Base-by-base conservation (phyloP, 2,888 invertebrate species). In the Drosophila borealis region DNA sequence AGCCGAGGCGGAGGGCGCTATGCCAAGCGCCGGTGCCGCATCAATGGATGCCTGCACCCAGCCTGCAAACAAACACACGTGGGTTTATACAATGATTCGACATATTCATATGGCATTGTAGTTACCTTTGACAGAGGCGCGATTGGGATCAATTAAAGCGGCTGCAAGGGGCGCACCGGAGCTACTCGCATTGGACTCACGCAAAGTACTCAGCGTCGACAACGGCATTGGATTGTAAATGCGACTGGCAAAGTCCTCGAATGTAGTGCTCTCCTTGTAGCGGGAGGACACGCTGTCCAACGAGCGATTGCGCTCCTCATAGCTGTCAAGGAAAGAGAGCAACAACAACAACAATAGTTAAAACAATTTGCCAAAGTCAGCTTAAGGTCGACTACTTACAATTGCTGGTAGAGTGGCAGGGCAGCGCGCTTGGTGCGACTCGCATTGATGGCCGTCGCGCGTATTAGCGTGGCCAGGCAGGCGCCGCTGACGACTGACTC, bases 361-460 rank as follows among this genome's bases (percentile, higher is more conserved):
- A 17, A 33, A 29, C 4, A 4, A 17, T 41, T 17, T 4, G 9
- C 9, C 5, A 9, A 29, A 29, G 17, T 4, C 1, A 5, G 29
- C 13, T 29, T 36, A 29, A 53, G 36, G 44, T 4, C 36, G 29
- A 29, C 21, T 19, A 93, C 95, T 94, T 94, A 97, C 96, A 96
- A 97, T 92, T 98, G 97, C 93, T 97, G 97, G 93, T 97, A 98
- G 88, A 96, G 95, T 85, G 97, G 96, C 92, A 98, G 94, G 53
- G 97, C 96, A 64, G 97, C 96, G 77, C 99, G 95, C 91, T 98
- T 98, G 1, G 97, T 96, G 71, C 98, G 95, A 81, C 98, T 98
- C 57, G 98, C 99, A 90, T 97, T 96, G 72, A 98, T 94, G 55
- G 98, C 98, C 33, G 98, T 98, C 55, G 97, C 96, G 62, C 98